Evolutionary conservation across 2,113 vertebrate genomes (phyloP).

Genomic region (Cephalopterus ornatus): DNA sequence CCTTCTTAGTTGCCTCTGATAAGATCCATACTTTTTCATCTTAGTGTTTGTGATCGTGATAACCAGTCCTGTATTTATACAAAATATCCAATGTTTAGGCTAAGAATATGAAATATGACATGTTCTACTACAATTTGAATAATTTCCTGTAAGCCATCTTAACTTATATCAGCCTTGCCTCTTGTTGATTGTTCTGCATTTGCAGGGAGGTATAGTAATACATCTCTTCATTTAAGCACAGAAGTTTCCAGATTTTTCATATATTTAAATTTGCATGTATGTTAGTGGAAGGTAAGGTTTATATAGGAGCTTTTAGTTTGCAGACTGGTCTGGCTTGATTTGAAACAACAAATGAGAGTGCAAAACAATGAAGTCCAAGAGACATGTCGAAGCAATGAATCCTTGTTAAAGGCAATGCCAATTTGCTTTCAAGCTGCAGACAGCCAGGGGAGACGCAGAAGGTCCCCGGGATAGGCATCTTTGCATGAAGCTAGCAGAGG

Average conservation of each 20-base stretch:
- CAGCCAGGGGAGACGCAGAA: neutral
- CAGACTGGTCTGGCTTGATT: neutral
- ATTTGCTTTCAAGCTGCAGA: neutral
- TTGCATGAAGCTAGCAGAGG: neutral
- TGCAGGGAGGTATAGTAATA: neutral
- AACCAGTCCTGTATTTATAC: neutral
- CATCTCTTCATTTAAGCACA: neutral
- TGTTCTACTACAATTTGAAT: neutral
- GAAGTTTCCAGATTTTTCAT: neutral
- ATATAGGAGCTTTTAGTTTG: neutral
- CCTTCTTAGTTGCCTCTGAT: neutral
- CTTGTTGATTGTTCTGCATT: neutral
- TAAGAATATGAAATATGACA: neutral
- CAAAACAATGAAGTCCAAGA: neutral
- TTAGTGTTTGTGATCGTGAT: neutral
- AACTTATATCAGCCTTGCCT: neutral
- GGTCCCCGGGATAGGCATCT: accelerated
- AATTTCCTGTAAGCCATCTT: neutral
- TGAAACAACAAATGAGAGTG: neutral
- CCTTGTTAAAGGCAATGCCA: neutral
- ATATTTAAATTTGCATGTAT: neutral
- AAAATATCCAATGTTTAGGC: neutral
- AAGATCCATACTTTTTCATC: neutral
- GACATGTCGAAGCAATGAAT: neutral
- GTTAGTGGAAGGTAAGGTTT: neutral